Base-by-base conservation (phyloP, 2,888 invertebrate genomes). In the Mesopsocus fuscifrons region DNA sequence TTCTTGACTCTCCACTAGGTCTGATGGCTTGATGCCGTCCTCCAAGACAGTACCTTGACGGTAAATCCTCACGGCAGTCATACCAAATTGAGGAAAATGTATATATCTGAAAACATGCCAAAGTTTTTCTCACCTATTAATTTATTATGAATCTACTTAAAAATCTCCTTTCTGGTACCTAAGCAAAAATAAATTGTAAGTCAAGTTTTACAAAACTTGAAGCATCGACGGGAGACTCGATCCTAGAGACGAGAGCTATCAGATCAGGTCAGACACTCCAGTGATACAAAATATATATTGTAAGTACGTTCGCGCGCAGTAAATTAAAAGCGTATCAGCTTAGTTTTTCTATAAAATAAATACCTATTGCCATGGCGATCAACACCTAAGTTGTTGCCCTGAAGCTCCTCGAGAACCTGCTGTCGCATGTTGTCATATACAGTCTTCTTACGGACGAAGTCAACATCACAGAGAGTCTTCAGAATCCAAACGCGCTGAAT, bases 21-120 rank as follows among this genome's bases (percentile, higher is more conserved):
- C 20, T 20, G 38, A 3, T 3, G 38, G 17, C 15, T 13, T 15
- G n/a, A 38, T 16, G n/a, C 21, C 38, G 20, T 18, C 38, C 20
- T 5, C 18, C 20, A 38, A 16, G 5, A 20, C 20, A 3, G 38
- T 3, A 41, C 51, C 57, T 33, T 67, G 64, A 33, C 59, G 58
- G 52, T 69, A 70, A 26, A 70, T 58, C 23, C 69, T 55, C 2
- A 70, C 53, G 53, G 67, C 66, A 21, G 57, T 64, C 2, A 65
- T 63, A 48, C 66, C 60, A 52, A 68, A 68, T 49, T 68, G 66
- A 18, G 67, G 67, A 52, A 70, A 67, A 52, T 69, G 67, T 46
- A 69, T 55, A 51, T 68, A 70, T 46, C 59, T 58, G 34, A 16
- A 34, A 11, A 30, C 30, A 30, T 11, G n/a, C 9, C 17, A 6